Conservation (phyloP, 2,888 invertebrate genomes). For the Nomada fucata region DNA sequence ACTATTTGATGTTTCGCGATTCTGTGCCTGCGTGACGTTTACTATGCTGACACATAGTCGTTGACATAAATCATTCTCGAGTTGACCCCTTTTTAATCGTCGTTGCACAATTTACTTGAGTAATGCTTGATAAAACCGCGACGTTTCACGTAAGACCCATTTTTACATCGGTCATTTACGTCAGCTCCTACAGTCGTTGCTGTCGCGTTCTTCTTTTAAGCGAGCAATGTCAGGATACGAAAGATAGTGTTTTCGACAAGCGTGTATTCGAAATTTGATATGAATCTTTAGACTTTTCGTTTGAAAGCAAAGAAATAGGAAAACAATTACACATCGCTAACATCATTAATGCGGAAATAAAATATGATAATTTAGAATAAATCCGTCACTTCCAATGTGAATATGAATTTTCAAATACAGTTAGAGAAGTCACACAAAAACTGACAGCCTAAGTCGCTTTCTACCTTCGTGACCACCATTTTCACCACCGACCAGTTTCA, state of each 20-base stretch:
- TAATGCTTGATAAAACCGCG: conserved; percentile 42
- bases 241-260: no score
- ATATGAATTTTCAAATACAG: not conserved
- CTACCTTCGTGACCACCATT: conserved; percentile 90
- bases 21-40: conserved; percentile 56
- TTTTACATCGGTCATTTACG: conserved; percentile 19
- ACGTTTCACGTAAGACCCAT: conserved; percentile 33
- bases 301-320: no score
- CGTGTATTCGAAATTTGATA: no score
- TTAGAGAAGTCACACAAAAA: not conserved
- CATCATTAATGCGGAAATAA: no score
- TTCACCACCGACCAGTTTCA: conserved; percentile 88
- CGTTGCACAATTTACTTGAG: conserved; percentile 54
- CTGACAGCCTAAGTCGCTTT: not conserved
- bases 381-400: not conserved
- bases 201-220: not conserved
- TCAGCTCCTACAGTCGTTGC: not conserved
- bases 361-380: no score
- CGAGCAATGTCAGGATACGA: not conserved
- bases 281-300: no score
- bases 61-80: conserved; percentile 76
- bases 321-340: no score
- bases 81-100: conserved; percentile 77
- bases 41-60: conserved; percentile 55
- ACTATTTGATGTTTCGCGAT: conserved; percentile 40